phyloP scores from a whole-genome alignment of 2,888 invertebrate genomes.

The Caenorhabditis plicata region DNA sequence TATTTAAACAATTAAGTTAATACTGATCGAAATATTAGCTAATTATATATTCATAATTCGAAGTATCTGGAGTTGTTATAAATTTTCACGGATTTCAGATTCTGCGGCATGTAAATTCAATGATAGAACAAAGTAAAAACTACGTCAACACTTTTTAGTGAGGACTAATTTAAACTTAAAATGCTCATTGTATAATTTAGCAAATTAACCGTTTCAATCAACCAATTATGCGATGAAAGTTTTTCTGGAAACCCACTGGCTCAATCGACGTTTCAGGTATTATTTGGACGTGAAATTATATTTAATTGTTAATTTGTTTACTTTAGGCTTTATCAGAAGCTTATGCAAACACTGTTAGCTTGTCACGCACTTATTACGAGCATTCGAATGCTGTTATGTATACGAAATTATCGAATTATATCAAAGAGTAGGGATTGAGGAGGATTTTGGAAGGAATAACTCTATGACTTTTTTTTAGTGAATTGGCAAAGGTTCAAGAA shows the following conservation, averaged over 20 bases:
- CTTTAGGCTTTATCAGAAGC: constrained; percentile 52
- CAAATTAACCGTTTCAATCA: constrained; percentile 76
- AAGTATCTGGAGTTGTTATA: no score
- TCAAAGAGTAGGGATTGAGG: constrained; percentile 72
- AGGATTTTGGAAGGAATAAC: neutral
- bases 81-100: no score
- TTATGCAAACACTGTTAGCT: constrained; percentile 47
- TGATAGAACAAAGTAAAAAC: constrained; percentile 88
- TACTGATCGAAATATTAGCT: no score
- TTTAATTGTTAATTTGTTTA: neutral
- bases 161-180: constrained; percentile 40
- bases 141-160: constrained; percentile 91
- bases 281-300: constrained; percentile 2
- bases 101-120: constrained; percentile 82
- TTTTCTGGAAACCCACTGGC: constrained; percentile 78
- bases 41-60: no score
- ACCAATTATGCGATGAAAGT: constrained; percentile 81
- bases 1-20: neutral
- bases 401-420: constrained; percentile 44
- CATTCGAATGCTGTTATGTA: constrained; percentile 35
- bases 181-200: constrained; percentile 54
- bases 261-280: constrained; percentile 29
- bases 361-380: constrained; percentile 37
- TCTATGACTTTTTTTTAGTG: constrained; percentile 58
- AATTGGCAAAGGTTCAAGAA: constrained; percentile 68